phyloP scores from a whole-genome alignment of 2,888 invertebrate species.

The Vesta saturnalis region DNA sequence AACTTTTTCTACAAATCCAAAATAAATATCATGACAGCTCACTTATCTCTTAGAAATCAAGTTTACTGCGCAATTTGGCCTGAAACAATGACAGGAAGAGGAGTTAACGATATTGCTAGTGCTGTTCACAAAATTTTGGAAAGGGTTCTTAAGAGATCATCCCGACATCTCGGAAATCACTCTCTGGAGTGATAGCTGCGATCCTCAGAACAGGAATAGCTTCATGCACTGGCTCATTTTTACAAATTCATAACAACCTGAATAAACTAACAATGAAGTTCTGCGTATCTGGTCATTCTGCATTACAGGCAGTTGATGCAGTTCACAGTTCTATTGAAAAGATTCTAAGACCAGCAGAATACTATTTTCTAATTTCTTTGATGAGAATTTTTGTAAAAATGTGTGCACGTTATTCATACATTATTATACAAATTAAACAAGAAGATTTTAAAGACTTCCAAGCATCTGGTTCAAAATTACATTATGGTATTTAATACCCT shows the following conservation, averaged over 20 bases:
- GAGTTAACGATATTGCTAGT: slow-evolving; percentile 4
- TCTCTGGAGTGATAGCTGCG: neutral
- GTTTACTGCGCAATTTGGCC: neutral
- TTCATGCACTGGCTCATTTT: neutral
- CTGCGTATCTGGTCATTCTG: neutral
- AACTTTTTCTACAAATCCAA: slow-evolving; percentile 6
- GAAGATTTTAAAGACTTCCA: neutral
- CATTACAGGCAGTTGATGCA: neutral
- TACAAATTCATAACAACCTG: neutral
- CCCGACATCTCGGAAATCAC: neutral
- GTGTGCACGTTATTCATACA: neutral
- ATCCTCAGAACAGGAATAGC: neutral
- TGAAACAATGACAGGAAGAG: slow-evolving; percentile 12
- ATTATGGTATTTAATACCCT: neutral
- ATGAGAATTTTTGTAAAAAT: neutral
- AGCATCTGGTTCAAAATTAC: neutral
- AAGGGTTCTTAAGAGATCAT: neutral
- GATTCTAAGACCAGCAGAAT: neutral
- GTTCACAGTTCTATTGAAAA: neutral
- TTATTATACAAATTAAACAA: neutral
- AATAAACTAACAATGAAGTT: neutral
- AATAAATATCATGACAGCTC: slow-evolving; percentile 8
- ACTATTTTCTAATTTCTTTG: neutral
- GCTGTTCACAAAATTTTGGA: slow-evolving; percentile 6
- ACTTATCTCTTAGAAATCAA: neutral